Evolutionary conservation across 2,888 invertebrate genomes (phyloP).

Genomic region (Pecten maximus): DNA sequence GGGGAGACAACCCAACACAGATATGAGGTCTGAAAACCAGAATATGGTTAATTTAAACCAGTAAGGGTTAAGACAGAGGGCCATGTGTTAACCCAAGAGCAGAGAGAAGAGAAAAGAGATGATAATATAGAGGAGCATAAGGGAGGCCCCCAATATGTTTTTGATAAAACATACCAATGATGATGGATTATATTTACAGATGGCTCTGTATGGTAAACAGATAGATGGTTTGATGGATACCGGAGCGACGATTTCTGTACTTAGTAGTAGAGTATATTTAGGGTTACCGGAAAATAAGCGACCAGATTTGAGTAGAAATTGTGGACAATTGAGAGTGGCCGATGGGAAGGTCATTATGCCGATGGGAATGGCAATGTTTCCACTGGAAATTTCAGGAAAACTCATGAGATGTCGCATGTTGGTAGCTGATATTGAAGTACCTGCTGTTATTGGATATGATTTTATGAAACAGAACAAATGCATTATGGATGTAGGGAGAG

Average conservation of each 20-base stretch:
- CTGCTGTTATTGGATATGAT: conserved; percentile 3
- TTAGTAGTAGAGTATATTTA: conserved; percentile 39
- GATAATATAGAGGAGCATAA: neutral
- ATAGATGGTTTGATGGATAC: conserved; percentile 41
- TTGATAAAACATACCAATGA: too few species aligned
- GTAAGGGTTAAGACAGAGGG: conserved; percentile 39
- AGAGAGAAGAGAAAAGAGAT: too few species aligned
- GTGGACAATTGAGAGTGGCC: too few species aligned
- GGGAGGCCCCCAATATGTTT: too few species aligned
- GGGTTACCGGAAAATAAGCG: neutral
- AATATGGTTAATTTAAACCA: conserved; percentile 38
- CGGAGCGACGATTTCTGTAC: conserved; percentile 36
- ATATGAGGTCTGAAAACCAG: neutral
- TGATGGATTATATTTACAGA: conserved; percentile 28
- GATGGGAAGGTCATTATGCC: conserved; percentile 26
- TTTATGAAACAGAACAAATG: conserved; percentile 38
- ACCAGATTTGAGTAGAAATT: too few species aligned
- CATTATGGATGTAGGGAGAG: neutral
- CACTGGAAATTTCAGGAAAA: neutral
- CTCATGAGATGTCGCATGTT: neutral
- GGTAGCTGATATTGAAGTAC: conserved; percentile 39
- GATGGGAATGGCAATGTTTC: conserved; percentile 12
- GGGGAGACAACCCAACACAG: neutral
- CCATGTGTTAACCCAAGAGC: conserved; percentile 30
- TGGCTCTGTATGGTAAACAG: conserved; percentile 16